Base-by-base conservation (phyloP, 2,797 vertebrate genomes). In the Poeciliopsis presidionis region DNA sequence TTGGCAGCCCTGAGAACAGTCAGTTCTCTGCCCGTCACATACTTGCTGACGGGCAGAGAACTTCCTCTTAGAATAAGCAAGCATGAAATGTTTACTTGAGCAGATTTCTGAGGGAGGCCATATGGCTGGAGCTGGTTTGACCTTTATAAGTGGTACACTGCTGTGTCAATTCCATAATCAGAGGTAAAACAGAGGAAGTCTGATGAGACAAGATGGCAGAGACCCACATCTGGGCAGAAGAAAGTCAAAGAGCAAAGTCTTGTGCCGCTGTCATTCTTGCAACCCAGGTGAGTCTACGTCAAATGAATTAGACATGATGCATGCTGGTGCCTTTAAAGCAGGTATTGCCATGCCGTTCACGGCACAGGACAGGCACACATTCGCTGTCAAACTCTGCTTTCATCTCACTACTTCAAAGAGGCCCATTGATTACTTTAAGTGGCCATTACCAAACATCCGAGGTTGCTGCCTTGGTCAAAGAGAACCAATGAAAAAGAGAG, bases 351-450 rank as follows among this genome's bases (percentile, higher is more conserved):
- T 95, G 94, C 95, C 81, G 91, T 95, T 94, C 95, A 95, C 95
- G 92, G 94, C 92, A 94, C 87, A 82, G 92, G 92, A 94, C 92
- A 93, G 93, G 91, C 94, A 84, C 94, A 93, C 95, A 94, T 94
- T 94, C 94, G 90, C 95, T 93, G 95, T 95, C 95, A 95, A 95
- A 95, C 92, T 93, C 90, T 89, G 91, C 94, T 95, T 96, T 96
- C 95, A 96, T 96, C 95, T 94, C 86, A 63, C 85, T 92, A 94
- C 95, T 95, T 96, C 95, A 95, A 95, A 96, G 94, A 87, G 90
- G 84, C 88, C 91, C 93, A 96, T 95, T 95, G 95, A 96, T 95
- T 96, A 95, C 93, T 94, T 92, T 95, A 96, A 96, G 95, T 95
- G 95, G 94, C 93, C 95, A 95, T 96, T 96, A 96, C 94, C 93